Evolutionary conservation across 92 coral and sea anemone genomes (phyloP), one percentile per base, ranked within the genome.

Genomic region (Umimayanthus chanpuru): DNA sequence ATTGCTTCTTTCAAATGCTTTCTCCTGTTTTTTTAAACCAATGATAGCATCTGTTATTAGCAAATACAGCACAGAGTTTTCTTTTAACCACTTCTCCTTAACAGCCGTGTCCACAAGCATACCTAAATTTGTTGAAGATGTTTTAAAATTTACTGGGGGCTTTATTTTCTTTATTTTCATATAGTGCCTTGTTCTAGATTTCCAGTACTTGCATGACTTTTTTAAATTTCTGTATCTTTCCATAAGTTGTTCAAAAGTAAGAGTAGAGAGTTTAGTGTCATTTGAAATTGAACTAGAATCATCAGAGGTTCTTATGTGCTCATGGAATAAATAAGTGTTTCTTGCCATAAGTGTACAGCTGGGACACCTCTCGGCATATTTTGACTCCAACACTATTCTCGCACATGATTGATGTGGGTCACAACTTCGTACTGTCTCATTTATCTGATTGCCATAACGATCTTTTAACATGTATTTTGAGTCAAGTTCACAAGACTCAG

Each of bases 31-130:
- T 44, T 92, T 32, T 11, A 92, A 70, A 1, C 78, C 82, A 23
- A 30, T 80, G 8, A 92, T 5, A n/a, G 94, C 84, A 55, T 92
- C 94, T 9, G 11, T 58, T 11, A 92, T 15, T 8, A 92, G 66
- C 16, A 85, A 44, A 77, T 89, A 82, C 9, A 89, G 29, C 16
- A 92, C 88, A 30, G 92, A 89, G 32, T 86, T 92, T 87, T 70
- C 73, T 0, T 26, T 76, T 2, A 92, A 26, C 89, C 88, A 87
- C 20, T 89, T 2, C 53, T 92, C 64, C 20, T 77, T 10, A 2
- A 92, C 39, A 7, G 92, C 90, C 32, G 38, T 67, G 16, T 92
- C 87, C 9, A 81, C 79, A 1, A 92, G 58, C 9, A 28, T 76
- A 15, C 87, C 92, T 18, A 89, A 86, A n/a, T 85, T 55, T 47